Conservation (phyloP, 2,113 vertebrate species). For the Solea solea region DNA sequence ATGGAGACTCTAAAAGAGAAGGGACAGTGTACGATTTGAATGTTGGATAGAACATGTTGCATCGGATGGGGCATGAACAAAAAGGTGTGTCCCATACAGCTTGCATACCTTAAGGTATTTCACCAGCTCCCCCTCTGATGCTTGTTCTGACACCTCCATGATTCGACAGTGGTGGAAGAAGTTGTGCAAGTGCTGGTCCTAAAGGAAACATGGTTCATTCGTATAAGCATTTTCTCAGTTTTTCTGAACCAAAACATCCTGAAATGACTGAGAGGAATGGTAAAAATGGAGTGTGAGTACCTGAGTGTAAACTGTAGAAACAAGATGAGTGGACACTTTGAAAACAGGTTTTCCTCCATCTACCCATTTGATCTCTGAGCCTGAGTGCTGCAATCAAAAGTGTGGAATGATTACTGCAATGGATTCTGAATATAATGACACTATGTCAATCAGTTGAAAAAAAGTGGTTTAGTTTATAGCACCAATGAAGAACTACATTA, state of each 20-base stretch:
- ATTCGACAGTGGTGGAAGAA: conserved; percentile 97
- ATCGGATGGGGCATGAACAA: conserved; percentile 12
- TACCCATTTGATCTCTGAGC: conserved; percentile 95
- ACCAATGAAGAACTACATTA: too few species aligned
- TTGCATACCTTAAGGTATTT: conserved; percentile 94
- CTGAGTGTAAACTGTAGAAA: conserved; percentile 97
- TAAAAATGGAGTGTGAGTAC: conserved; percentile 61
- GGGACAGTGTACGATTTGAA: neutral
- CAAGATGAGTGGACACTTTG: conserved; percentile 93
- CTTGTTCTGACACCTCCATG: conserved; percentile 86
- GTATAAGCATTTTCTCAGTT: neutral
- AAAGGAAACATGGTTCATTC: conserved; percentile 9
- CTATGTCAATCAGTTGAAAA: neutral
- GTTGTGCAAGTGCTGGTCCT: conserved; percentile 98
- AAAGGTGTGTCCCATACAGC: neutral
- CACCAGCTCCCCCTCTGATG: conserved; percentile 89
- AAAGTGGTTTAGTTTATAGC: too few species aligned
- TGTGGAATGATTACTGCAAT: neutral
- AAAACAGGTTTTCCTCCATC: conserved; percentile 93
- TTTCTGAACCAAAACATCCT: too few species aligned
- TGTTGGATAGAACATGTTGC: neutral
- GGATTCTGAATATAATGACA: neutral
- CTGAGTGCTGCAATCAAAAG: conserved; percentile 86
- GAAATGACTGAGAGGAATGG: too few species aligned
- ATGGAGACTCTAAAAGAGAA: conserved; percentile 87